These are phyloP conservation scores for Patella ulyssiponensis DNA, from an alignment of 2,888 invertebrate species.

Conservation along the genomic window DNA sequence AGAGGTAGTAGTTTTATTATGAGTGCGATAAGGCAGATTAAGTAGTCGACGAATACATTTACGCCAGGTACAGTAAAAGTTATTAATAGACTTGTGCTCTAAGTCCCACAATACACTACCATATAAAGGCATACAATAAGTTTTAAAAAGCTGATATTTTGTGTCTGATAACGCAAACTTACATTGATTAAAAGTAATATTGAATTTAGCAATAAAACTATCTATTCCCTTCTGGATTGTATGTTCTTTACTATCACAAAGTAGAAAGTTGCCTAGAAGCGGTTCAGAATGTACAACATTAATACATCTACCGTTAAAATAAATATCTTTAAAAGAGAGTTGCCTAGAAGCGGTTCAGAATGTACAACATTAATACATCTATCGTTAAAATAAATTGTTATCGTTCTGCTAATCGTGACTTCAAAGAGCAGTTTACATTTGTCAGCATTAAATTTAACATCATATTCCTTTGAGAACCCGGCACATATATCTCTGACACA, in stretches of 20 bases:
- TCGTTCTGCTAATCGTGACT: too few relatives aligned
- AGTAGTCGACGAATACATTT: neutral
- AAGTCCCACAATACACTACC: neutral
- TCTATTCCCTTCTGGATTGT: neutral
- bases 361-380: too few relatives aligned
- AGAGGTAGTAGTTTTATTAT: neutral
- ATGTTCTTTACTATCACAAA: neutral
- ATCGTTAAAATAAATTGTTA: too few relatives aligned
- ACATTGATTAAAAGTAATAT: neutral
- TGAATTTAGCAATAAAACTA: neutral
- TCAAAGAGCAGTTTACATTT: too few relatives aligned
- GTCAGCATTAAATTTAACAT: too few relatives aligned
- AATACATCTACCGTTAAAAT: too few relatives aligned
- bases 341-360: too few relatives aligned
- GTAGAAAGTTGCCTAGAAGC: neutral
- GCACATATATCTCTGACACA: too few relatives aligned
- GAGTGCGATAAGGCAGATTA: neutral
- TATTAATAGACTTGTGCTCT: neutral
- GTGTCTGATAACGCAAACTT: neutral
- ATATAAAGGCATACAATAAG: slow-evolving; percentile 10
- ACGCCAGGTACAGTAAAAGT: neutral
- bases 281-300: too few relatives aligned
- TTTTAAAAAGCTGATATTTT: neutral
- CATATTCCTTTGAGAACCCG: too few relatives aligned
- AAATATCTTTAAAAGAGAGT: too few relatives aligned